phyloP scores from a whole-genome alignment of 2,797 vertebrate species.

The Helostoma temminkii region DNA sequence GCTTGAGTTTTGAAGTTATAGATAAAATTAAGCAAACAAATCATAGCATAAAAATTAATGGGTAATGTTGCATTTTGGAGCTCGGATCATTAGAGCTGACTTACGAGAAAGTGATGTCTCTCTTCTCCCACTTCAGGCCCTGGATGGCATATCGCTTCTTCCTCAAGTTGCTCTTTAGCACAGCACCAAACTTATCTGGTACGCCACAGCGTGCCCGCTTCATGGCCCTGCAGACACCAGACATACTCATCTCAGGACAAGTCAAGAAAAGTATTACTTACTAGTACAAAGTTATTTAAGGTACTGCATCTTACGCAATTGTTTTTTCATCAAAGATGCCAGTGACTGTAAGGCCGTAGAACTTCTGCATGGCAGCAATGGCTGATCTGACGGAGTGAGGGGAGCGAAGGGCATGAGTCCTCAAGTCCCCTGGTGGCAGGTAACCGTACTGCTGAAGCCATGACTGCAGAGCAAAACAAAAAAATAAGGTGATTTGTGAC shows the following conservation, averaged over 20 bases:
- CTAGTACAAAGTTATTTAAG: neutral
- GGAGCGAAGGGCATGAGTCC: slow-evolving; percentile 89
- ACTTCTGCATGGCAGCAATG: slow-evolving; percentile 91
- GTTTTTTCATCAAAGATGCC: slow-evolving; percentile 86
- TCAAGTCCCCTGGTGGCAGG: slow-evolving; percentile 92
- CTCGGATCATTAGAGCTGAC: slow-evolving; percentile 47
- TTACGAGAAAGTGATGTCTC: slow-evolving; percentile 92
- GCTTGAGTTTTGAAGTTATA: no score
- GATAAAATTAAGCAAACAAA: no score
- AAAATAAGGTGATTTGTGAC: neutral
- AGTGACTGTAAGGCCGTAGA: slow-evolving; percentile 90
- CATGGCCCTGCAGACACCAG: slow-evolving; percentile 89
- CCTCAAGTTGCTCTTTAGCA: slow-evolving; percentile 93
- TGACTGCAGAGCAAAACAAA: slow-evolving; percentile 75
- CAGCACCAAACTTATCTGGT: slow-evolving; percentile 93
- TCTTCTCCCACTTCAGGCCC: slow-evolving; percentile 91
- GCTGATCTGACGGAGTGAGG: slow-evolving; percentile 89
- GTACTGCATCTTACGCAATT: slow-evolving; percentile 80
- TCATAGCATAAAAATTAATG: no score
- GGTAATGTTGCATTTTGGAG: neutral
- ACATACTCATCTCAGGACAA: slow-evolving; percentile 25
- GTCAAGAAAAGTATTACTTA: neutral
- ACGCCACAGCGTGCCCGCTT: slow-evolving; percentile 91
- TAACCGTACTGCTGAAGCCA: slow-evolving; percentile 97
- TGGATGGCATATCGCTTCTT: slow-evolving; percentile 92